These are phyloP conservation scores for Patella pellucida DNA, from an alignment of 2,888 invertebrate genomes.

Conservation along the genomic window DNA sequence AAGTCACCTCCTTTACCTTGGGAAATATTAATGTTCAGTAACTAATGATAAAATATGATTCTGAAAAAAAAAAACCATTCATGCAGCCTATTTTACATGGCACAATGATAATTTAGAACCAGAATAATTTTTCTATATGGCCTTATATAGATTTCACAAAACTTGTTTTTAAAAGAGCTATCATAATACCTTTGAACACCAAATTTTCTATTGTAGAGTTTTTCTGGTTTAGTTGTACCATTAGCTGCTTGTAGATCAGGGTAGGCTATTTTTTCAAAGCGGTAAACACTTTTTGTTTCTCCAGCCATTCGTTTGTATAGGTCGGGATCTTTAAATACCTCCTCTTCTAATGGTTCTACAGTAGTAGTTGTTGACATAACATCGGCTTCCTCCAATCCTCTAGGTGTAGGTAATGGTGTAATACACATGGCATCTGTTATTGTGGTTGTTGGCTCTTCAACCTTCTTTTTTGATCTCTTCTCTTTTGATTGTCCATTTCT, in stretches of 20 bases:
- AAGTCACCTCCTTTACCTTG: too few species aligned
- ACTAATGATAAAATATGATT: too few species aligned
- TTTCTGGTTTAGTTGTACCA: slow-evolving; percentile 74
- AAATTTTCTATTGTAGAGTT: slow-evolving; percentile 75
- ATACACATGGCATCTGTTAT: slow-evolving; percentile 50
- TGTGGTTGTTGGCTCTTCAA: slow-evolving; percentile 39
- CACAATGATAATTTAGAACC: too few species aligned
- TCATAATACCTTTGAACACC: slow-evolving; percentile 73
- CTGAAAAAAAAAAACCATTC: too few species aligned
- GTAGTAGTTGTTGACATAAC: slow-evolving; percentile 34
- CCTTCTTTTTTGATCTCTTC: slow-evolving; percentile 40
- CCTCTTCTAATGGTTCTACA: slow-evolving; percentile 41
- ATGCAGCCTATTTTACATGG: too few species aligned
- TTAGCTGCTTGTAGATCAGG: slow-evolving; percentile 79
- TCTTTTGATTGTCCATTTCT: slow-evolving; percentile 31
- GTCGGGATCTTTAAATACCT: slow-evolving; percentile 52
- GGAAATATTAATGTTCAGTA: too few species aligned
- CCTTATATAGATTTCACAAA: too few species aligned
- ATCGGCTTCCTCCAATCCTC: slow-evolving; percentile 39
- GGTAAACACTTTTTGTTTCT: slow-evolving; percentile 75
- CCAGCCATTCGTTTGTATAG: slow-evolving; percentile 62
- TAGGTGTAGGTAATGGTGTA: slow-evolving; percentile 41
- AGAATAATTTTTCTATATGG: too few species aligned
- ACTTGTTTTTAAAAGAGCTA: too few species aligned
- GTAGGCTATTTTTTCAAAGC: slow-evolving; percentile 82